Percentiles rank a stretch among this genome's conserved stretches.
phyloP scores from a whole-genome alignment of 2,888 invertebrate species.

The Phengaris arion region DNA sequence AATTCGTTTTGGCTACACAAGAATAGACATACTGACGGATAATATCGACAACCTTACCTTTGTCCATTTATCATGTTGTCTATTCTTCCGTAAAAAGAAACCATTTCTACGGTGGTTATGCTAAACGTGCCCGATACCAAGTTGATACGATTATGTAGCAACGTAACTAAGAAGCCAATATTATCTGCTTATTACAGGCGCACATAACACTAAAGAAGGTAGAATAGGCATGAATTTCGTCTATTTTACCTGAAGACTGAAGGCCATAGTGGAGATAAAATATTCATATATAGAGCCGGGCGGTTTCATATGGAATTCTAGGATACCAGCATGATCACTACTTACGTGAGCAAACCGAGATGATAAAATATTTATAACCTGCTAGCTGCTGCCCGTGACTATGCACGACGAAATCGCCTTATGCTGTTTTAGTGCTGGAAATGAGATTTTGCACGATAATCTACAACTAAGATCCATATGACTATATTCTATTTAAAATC shows the following conservation, averaged over 20 bases:
- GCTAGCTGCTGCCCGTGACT: not conserved
- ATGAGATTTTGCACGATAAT: not conserved
- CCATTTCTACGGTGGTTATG: no score
- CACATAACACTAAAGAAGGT: not conserved
- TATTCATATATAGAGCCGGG: constrained; percentile 12
- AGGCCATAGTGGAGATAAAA: constrained; percentile 4
- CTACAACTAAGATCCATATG: not conserved
- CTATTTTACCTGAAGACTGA: not conserved
- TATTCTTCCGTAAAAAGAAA: no score
- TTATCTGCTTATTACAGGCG: not conserved
- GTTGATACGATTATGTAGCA: no score
- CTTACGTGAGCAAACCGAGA: not conserved
- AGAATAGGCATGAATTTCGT: not conserved
- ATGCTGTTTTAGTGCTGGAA: not conserved
- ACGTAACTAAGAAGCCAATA: no score
- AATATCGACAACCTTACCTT: no score
- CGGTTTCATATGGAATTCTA: constrained; percentile 4
- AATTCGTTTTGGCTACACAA: no score
- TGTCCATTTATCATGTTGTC: no score
- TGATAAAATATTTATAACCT: not conserved
- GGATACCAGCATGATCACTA: constrained; percentile 9
- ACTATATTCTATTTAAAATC: no score
- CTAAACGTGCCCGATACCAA: no score
- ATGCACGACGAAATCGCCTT: not conserved
- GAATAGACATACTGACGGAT: no score